Percentiles rank a stretch among this genome's conserved stretches.
phyloP scores from a whole-genome alignment of 2,888 invertebrate species.

The Latrodectus elegans region DNA sequence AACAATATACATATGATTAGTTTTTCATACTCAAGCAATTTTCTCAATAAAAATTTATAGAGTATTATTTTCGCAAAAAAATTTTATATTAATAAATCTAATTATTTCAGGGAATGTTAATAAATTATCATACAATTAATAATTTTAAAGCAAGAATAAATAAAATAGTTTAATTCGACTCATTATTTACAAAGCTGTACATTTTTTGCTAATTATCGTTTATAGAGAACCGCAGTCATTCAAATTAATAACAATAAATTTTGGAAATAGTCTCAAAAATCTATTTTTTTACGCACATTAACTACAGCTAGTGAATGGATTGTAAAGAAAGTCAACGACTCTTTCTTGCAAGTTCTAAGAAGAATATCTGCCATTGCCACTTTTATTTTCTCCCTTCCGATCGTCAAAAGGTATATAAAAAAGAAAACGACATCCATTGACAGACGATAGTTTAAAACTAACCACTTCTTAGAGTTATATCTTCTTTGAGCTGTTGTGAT shows the following conservation, averaged over 20 bases:
- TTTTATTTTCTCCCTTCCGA: slow-evolving; percentile 18
- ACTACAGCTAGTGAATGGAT: slow-evolving; percentile 46
- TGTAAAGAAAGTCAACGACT: slow-evolving; percentile 41
- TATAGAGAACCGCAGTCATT: too few species aligned
- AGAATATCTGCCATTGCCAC: slow-evolving; percentile 4
- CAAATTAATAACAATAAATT: not conserved
- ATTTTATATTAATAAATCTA: too few species aligned
- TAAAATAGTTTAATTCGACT: too few species aligned
- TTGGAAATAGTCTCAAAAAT: slow-evolving; percentile 11
- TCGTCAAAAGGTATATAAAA: slow-evolving; percentile 8
- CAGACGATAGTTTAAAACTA: slow-evolving; percentile 13
- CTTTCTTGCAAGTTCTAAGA: slow-evolving; percentile 11
- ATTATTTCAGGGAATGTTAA: too few species aligned
- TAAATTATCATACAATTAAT: too few species aligned
- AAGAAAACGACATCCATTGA: slow-evolving; percentile 14
- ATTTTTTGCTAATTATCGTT: too few species aligned
- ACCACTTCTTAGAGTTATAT: not conserved
- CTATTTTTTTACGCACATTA: not conserved
- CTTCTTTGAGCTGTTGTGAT: not conserved
- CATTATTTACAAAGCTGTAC: too few species aligned
- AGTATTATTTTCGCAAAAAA: too few species aligned
- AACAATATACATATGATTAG: too few species aligned
- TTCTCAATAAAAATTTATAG: too few species aligned
- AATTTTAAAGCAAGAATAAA: too few species aligned
- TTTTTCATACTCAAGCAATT: too few species aligned